Evolutionary conservation across 37 sponge, comb jelly and placozoan genomes (phyloP), one percentile per base, ranked within the genome.

Genomic region (Bolinopsis microptera): DNA sequence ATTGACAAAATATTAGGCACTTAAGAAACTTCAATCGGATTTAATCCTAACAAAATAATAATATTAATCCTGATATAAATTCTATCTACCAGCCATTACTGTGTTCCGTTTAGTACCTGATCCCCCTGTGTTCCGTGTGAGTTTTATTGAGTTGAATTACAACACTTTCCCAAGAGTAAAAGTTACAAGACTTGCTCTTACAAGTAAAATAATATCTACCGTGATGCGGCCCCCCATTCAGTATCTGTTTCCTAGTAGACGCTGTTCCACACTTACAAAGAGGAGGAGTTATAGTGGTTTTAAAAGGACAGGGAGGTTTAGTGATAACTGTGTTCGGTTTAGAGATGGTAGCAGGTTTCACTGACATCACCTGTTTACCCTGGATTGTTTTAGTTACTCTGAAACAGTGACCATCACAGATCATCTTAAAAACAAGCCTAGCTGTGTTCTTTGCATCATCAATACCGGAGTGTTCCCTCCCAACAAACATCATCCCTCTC

Each of bases 401-500:
- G 21, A 77, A 77, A 32, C 35, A 77, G 80, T 38, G 36, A 61
- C 97, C 97, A 94, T 96, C 97, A 2, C 69, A 25, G 30, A 94
- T 95, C 94, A 97, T 69, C 32, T 95, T 93, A 32, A 93, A 93
- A 41, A 96, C 95, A 26, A 97, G 93, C 40, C 94, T 92, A 69
- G 97, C 96, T 22, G 97, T 97, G 68, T 97, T 97, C 0, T 94
- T 76, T 27, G 97, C 96, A 93, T 97, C 97, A 94, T 97, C 97
- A 67, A 97, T 93, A 95, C 96, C 96, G n/a, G 95, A 96, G 92
- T 97, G 97, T 61, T 97, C 83, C 40, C 95, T 92, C 1, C 97
- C 97, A 38, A 34, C 92, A 86, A 97, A 97, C 35, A 39, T 18
- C 39, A 97, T 86, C 0, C 97, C 95, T 39, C 96, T 76, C 24